Conservation (phyloP, 2,888 invertebrate species). For the Xylocampa areola region DNA sequence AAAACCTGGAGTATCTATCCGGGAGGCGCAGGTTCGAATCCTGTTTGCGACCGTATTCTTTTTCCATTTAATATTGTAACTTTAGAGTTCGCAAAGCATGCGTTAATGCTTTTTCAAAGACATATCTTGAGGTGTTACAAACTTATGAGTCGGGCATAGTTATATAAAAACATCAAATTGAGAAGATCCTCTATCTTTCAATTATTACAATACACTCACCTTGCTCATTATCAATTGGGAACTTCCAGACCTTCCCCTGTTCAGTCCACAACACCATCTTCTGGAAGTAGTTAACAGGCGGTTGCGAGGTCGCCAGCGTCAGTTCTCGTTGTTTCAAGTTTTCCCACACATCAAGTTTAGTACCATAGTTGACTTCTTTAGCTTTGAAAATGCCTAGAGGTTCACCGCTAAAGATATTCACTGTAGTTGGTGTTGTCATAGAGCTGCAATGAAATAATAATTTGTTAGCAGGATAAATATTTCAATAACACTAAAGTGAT, state of each 20-base stretch:
- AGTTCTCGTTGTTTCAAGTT: constrained; percentile 91
- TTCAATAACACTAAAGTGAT: too few relatives aligned
- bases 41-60: too few relatives aligned
- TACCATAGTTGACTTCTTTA: constrained; percentile 75
- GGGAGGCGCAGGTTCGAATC: too few relatives aligned
- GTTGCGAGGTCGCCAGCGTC: constrained; percentile 91
- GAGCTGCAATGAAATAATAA: constrained; percentile 24
- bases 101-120: too few relatives aligned
- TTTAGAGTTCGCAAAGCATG: too few relatives aligned
- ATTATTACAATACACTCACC: constrained; percentile 85
- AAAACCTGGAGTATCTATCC: too few relatives aligned
- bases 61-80: too few relatives aligned
- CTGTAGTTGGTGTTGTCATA: constrained; percentile 71
- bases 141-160: too few relatives aligned
- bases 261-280: constrained; percentile 98
- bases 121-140: too few relatives aligned
- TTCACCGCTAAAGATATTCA: constrained; percentile 91
- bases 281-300: constrained; percentile 96
- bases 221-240: constrained; percentile 99
- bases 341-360: constrained; percentile 92
- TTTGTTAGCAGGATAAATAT: not conserved
- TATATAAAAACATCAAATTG: too few relatives aligned
- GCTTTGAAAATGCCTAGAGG: constrained; percentile 91
- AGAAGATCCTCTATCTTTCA: too few relatives aligned
- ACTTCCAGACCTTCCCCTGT: constrained; percentile 98